Evolutionary conservation across 2,888 invertebrate species (phyloP).

Genomic region (Drosophila nr. perissopoda): DNA sequence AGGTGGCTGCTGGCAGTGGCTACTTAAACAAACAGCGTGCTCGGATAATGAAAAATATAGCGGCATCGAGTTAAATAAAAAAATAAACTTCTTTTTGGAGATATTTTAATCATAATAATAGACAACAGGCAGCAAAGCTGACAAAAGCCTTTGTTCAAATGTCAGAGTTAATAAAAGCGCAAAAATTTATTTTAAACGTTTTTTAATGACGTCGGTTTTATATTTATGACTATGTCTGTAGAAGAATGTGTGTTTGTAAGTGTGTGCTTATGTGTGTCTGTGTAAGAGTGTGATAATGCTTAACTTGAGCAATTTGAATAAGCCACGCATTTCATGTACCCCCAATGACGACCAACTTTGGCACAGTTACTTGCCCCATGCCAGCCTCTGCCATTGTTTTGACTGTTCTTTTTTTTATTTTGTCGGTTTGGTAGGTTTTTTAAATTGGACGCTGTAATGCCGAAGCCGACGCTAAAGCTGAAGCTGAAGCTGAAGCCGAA

Average conservation of each 20-base stretch:
- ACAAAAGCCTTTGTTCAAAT: constrained; percentile 81
- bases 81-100: constrained; percentile 65
- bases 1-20: constrained; percentile 55
- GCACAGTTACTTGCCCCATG: constrained; percentile 43
- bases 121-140: constrained; percentile 74
- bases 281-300: constrained; percentile 41
- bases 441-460: constrained; percentile 56
- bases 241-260: constrained; percentile 13
- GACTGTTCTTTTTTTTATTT: constrained; percentile 56
- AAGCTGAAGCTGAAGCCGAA: constrained; percentile 30
- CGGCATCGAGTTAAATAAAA: constrained; percentile 66
- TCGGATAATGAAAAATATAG: constrained; percentile 73
- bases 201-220: constrained; percentile 77
- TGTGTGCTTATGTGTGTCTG: constrained; percentile 20
- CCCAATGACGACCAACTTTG: constrained; percentile 54
- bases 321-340: constrained; percentile 74
- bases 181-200: constrained; percentile 82
- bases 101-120: constrained; percentile 81
- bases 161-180: constrained; percentile 81
- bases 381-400: constrained; percentile 56
- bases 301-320: constrained; percentile 73
- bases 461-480: constrained; percentile 20
- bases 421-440: constrained; percentile 37
- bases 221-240: constrained; percentile 36
- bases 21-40: constrained; percentile 75